A percentile compares a stretch with the other conserved stretches of the same genome.
Conservation (phyloP, 2,888 invertebrate species). For the Ischnura elegans region DNA sequence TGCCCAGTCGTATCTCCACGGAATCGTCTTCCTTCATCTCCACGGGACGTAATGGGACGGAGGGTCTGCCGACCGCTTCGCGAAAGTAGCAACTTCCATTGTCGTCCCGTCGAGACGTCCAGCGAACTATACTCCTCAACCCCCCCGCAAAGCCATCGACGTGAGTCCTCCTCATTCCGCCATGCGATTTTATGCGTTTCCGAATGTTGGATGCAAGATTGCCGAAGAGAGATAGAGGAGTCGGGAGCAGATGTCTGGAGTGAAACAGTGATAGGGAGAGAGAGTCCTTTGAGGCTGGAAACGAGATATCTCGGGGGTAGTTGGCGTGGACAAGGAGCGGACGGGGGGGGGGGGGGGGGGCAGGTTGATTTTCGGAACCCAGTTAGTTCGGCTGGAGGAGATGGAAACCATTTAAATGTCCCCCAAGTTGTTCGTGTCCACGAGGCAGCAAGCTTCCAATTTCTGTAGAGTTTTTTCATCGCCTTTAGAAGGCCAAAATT, state of each 20-base stretch:
- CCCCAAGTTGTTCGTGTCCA: not conserved
- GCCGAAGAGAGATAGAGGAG: constrained; percentile 21
- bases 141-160: not conserved
- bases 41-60: constrained; percentile 30
- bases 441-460: too few relatives aligned
- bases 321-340: not conserved
- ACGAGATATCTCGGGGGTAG: not conserved
- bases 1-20: not conserved
- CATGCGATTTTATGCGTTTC: not conserved
- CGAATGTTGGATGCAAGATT: constrained; percentile 41
- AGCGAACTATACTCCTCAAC: not conserved
- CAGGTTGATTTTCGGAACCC: not conserved
- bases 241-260: constrained; percentile 52
- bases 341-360: not conserved
- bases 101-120: not conserved
- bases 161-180: not conserved
- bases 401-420: not conserved
- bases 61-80: not conserved
- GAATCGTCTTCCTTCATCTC: not conserved
- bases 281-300: not conserved
- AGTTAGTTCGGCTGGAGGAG: not conserved
- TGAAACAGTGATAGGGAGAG: not conserved
- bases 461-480: too few relatives aligned
- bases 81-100: constrained; percentile 16
- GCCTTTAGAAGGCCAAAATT: too few relatives aligned